Evolutionary conservation across 2,797 vertebrate genomes (phyloP).

Genomic region (Tinamus major): DNA sequence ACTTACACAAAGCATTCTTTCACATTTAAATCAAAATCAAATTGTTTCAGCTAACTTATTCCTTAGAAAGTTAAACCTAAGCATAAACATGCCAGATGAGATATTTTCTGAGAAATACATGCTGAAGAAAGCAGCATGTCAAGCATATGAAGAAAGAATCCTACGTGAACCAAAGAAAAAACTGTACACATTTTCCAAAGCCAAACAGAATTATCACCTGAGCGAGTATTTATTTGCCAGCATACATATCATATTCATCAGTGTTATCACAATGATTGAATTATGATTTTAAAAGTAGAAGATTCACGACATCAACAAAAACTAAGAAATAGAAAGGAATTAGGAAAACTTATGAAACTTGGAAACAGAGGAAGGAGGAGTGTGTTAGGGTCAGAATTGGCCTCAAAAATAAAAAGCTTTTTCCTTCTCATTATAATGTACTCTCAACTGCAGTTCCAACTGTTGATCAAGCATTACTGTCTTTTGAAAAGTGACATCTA

Average conservation of each 20-base stretch:
- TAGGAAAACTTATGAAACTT: neutral
- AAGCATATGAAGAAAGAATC: neutral
- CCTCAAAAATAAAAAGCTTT: neutral
- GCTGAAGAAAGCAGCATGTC: neutral
- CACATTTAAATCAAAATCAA: neutral
- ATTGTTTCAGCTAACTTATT: neutral
- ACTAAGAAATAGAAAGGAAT: neutral
- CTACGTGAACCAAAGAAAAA: neutral
- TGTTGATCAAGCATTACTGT: neutral
- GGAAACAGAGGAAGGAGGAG: neutral
- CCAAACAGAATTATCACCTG: slow-evolving; percentile 35
- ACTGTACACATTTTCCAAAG: neutral
- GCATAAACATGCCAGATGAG: neutral
- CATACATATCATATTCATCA: slow-evolving; percentile 30
- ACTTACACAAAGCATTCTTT: neutral
- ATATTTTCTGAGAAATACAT: neutral
- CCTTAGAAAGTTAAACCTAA: neutral
- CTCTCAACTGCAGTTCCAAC: neutral
- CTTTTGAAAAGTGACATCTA: neutral
- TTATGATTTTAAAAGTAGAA: slow-evolving; percentile 35
- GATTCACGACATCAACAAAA: slow-evolving; percentile 21
- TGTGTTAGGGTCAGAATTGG: neutral
- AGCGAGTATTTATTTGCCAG: slow-evolving; percentile 62
- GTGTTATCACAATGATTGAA: slow-evolving; percentile 1
- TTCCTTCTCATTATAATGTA: neutral